A percentile compares a stretch with the other conserved stretches of the same genome.
Conservation (phyloP, 2,797 vertebrate genomes). For the Tokudaia tokunoshimensis region DNA sequence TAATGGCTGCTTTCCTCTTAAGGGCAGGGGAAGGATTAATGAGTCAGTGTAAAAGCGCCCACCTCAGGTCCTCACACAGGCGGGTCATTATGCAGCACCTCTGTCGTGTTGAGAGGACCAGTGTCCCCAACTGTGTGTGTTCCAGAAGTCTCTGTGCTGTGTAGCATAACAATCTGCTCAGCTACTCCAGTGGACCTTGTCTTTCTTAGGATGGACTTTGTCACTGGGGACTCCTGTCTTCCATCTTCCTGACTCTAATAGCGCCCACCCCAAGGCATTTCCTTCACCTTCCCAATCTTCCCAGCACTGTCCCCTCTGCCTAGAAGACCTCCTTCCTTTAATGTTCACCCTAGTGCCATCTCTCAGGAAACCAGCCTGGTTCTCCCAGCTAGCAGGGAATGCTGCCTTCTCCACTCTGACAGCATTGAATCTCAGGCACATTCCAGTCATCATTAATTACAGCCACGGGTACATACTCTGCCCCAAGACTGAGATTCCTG, state of each 20-base stretch:
- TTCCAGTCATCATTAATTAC: neutral
- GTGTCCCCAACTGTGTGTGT: neutral
- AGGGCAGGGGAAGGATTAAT: neutral
- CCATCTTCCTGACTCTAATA: neutral
- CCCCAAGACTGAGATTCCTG: neutral
- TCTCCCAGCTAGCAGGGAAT: neutral
- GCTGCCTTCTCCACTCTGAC: neutral
- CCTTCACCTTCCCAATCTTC: neutral
- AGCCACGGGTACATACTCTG: neutral
- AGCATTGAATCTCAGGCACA: neutral
- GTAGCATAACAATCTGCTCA: neutral
- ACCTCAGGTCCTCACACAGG: neutral
- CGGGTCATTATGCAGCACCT: neutral
- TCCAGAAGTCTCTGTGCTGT: neutral
- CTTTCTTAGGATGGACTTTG: neutral
- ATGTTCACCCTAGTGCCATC: neutral
- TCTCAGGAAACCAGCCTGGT: conserved; percentile 33
- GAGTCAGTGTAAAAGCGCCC: neutral
- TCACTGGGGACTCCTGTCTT: neutral
- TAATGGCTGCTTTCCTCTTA: neutral
- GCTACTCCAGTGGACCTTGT: neutral
- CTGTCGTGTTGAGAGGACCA: neutral
- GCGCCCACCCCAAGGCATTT: neutral
- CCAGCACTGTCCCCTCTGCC: neutral
- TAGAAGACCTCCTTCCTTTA: conserved; percentile 6